Percentiles rank a stretch among this genome's conserved stretches.
Conservation (phyloP, 2,888 invertebrate genomes). For the Zonitis immaculata region DNA sequence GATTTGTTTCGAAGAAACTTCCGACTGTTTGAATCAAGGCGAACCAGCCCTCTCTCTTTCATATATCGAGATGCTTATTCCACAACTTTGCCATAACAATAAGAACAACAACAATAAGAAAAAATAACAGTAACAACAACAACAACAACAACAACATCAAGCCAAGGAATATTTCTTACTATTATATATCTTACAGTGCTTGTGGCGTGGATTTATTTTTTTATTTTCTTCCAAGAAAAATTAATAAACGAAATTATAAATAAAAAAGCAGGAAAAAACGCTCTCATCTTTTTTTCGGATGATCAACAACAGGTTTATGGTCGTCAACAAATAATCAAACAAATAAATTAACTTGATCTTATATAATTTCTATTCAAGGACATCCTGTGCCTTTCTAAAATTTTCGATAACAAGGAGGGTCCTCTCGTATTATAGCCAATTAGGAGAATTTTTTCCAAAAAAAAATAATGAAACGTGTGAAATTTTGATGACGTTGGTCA, state of each 20-base stretch:
- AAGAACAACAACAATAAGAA: neutral
- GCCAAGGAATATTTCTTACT: neutral
- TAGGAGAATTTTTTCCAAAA: neutral
- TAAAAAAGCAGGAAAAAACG: neutral
- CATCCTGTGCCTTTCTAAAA: neutral
- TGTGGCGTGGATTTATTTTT: neutral
- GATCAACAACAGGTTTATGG: neutral
- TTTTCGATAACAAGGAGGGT: neutral
- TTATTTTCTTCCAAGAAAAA: neutral
- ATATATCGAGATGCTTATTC: neutral
- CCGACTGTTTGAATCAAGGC: constrained; percentile 1
- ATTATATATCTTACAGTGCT: neutral
- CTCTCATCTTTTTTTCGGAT: neutral
- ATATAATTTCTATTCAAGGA: neutral
- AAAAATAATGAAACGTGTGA: neutral
- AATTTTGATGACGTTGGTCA: neutral
- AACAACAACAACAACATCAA: neutral
- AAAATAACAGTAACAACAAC: neutral
- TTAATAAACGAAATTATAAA: neutral
- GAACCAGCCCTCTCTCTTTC: constrained; percentile 1
- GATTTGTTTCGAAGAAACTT: neutral
- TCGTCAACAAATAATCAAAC: neutral
- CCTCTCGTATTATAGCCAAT: neutral
- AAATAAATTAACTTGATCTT: neutral
- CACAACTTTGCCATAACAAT: neutral